phyloP scores from a whole-genome alignment of 2,888 invertebrate species.

The Thyatira batis region DNA sequence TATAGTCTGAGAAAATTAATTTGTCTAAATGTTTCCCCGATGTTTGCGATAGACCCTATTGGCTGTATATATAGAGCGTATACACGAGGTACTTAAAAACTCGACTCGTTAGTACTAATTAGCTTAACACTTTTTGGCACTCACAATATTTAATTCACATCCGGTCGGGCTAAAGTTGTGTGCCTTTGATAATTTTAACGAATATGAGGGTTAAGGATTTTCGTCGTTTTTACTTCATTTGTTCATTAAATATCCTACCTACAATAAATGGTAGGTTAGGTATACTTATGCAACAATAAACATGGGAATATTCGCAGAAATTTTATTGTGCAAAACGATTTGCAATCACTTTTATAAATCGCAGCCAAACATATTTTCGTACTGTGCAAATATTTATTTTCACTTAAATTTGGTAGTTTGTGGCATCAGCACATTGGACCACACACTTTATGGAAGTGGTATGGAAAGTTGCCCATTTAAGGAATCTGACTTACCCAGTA shows the following conservation, averaged over 20 bases:
- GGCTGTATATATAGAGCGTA: neutral
- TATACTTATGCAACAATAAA: neutral
- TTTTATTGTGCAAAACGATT: slow-evolving; percentile 4
- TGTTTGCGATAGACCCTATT: neutral
- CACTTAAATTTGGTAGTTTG: neutral
- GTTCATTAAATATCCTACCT: too few relatives aligned
- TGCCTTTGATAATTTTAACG: too few relatives aligned
- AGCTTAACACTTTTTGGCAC: too few relatives aligned
- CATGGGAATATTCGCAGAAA: neutral
- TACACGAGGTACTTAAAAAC: too few relatives aligned
- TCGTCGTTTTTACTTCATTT: too few relatives aligned
- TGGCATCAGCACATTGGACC: neutral
- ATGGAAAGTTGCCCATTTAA: slow-evolving; percentile 48
- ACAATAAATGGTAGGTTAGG: too few relatives aligned
- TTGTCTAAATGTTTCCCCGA: slow-evolving; percentile 2
- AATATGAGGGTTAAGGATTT: too few relatives aligned
- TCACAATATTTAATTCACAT: too few relatives aligned
- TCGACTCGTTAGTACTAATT: neutral
- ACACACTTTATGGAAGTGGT: slow-evolving; percentile 17
- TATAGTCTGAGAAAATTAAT: neutral
- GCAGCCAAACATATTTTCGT: slow-evolving; percentile 9
- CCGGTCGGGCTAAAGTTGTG: too few relatives aligned
- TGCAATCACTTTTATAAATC: slow-evolving; percentile 2
- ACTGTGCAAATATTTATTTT: neutral
- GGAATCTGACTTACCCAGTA: slow-evolving; percentile 44